These are phyloP conservation scores for Marmota monax DNA, from an alignment of 2,113 vertebrate genomes.

Conservation along the genomic window DNA sequence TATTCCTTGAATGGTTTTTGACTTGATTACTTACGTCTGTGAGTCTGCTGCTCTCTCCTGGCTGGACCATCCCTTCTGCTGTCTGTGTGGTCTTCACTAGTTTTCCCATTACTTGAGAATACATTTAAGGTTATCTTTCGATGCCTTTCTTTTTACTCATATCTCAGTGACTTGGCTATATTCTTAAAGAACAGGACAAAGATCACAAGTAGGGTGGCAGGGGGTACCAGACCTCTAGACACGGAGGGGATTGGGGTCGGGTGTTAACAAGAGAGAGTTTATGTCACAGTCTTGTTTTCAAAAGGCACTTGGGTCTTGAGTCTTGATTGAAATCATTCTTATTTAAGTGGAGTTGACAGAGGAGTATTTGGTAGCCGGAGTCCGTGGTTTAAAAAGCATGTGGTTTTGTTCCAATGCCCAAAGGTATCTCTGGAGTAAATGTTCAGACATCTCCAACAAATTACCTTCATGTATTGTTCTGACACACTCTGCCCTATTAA, in stretches of 20 bases:
- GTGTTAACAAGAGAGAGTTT: constrained; percentile 44
- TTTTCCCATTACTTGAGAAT: background rate
- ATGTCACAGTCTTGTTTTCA: background rate
- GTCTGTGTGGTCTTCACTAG: background rate
- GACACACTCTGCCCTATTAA: background rate
- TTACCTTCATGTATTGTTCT: background rate
- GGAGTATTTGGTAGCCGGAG: background rate
- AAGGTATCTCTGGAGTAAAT: background rate
- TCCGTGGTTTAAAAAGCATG: background rate
- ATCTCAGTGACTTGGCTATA: background rate
- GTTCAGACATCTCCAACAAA: background rate
- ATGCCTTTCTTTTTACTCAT: background rate
- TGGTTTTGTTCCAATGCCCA: background rate
- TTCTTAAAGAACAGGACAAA: background rate
- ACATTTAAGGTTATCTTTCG: background rate
- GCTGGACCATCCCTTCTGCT: background rate
- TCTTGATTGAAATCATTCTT: constrained; percentile 44
- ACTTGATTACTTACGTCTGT: background rate
- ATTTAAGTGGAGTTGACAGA: background rate
- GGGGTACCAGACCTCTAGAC: background rate
- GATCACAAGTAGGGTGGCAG: background rate
- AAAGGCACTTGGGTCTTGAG: background rate
- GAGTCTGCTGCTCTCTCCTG: background rate
- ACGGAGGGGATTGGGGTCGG: background rate
- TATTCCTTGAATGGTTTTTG: background rate